phyloP scores from a whole-genome alignment of 2,113 vertebrate genomes.

The Capreolus pygargus region DNA sequence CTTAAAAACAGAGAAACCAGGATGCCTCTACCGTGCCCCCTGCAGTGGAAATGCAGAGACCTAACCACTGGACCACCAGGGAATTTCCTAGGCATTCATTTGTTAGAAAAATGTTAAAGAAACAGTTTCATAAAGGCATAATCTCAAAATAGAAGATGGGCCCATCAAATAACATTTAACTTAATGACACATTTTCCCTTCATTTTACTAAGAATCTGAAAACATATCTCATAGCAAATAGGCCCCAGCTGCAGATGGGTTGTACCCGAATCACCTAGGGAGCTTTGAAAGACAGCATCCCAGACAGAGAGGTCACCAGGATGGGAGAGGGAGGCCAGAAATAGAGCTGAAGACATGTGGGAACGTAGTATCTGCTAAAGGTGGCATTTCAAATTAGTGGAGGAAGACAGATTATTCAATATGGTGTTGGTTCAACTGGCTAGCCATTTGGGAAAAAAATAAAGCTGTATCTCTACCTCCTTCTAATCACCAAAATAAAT shows the following conservation, averaged over 20 bases:
- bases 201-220: neutral
- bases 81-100: neutral
- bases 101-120: neutral
- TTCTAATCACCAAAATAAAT: constrained; percentile 48
- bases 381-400: neutral
- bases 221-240: neutral
- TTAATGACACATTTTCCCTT: neutral
- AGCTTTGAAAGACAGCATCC: constrained; percentile 1
- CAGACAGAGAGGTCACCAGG: constrained; percentile 14
- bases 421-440: neutral
- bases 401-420: constrained; percentile 4
- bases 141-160: neutral
- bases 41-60: neutral
- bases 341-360: neutral
- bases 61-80: neutral
- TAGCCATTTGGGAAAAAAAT: constrained; percentile 21
- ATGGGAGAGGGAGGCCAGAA: constrained; percentile 24
- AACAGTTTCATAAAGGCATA: neutral
- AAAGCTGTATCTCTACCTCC: constrained; percentile 14
- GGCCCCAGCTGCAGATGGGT: neutral
- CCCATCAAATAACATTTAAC: neutral
- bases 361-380: constrained; percentile 15
- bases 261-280: constrained; percentile 7
- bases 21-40: neutral
- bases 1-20: neutral